Evolutionary conservation across 92 coral and sea anemone genomes (phyloP), one percentile per base, ranked within the genome.

Genomic region (Phymanthus crucifer): DNA sequence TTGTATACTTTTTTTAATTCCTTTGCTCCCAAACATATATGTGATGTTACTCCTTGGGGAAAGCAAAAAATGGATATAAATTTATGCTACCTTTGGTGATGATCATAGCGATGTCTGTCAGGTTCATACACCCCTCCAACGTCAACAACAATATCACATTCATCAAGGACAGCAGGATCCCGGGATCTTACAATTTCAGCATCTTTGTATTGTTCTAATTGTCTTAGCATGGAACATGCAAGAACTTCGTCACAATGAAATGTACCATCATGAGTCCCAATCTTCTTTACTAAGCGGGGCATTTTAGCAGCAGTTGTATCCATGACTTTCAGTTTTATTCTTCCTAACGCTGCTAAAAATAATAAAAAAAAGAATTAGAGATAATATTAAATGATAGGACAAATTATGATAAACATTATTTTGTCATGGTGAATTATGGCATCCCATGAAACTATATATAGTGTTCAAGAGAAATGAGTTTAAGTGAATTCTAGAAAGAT

Each of bases 161-260:
- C 77, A 45, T 82, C 90, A 6, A 95, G 84, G 52, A 88, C 40
- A 19, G 88, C 87, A 8, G 91, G 86, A 76, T 95, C 94, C n/a
- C 98, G 90, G 13, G 97, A 93, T 57, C 98, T 77, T 14, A 93
- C 31, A 13, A 95, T 82, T 31, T 95, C 97, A 31, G 98, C 94
- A 78, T 93, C 87, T 66, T 72, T 81, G 81, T 90, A 95, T 54
- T 93, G 93, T 4, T 95, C 95, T 10, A 95, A 87, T 75, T 85
- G 80, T 70, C 77, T 85, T n/a, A 95, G 84, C 95, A 95, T 89
- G 46, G 82, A 92, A 78, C 98, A 95, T 54, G 98, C 98, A 40
- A 95, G 67, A 14, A 81, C 98, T 72, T 95, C 98, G 82, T 95
- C 98, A 46, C 98, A 95, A 78, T 95, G 98, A 56, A 95, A 95